Base-by-base conservation (phyloP, 1,140 invertebrate species). In the Hyles euphorbiae region DNA sequence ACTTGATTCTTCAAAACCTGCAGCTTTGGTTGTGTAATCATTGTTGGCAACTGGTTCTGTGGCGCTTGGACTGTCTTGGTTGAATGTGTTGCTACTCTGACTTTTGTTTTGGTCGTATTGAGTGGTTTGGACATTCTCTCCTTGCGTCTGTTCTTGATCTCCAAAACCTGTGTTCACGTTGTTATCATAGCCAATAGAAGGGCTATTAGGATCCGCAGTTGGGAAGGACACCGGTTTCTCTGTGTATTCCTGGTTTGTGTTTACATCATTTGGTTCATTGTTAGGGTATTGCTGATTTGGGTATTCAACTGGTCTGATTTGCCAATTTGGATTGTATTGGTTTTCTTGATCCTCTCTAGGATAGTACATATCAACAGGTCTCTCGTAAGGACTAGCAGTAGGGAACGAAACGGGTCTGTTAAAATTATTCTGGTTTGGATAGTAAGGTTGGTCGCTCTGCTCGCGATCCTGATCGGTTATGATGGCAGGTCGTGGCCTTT, bases 71-170 rank as follows among this genome's bases (percentile, higher is more conserved):
- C 57, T 46, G 46, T 53, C 11, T 47, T 63, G 55, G 45, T 67
- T 53, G 32, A 53, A 54, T 56, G 22, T 51, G 9, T 52, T 56
- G 59, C 36, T 51, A 34, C 43, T 44, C 45, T 46, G 54, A 10
- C 59, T 51, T 34, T 64, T 60, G 45, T 61, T 51, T 34, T 64
- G 58, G 45, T 61, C 11, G 51, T 60, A 22, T 22, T 22, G 22
- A 1, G 22, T 22, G 2, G 22, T 22, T 22, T 22, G 22, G 22
- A 6, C 46, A 48, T 48, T 48, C 46, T 12, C 46, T 22, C 3
- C 22, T 11, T 12, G 10, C 6, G 46, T 11, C n/a, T 48, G n/a
- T 6, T 3, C 46, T 48, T 11, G n/a, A n/a, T 48, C 11, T 11
- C 11, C 8, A 22, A 10, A 10, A 46, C 44, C 44, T 10, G 44